Evolutionary conservation across 2,797 vertebrate genomes (phyloP).

Genomic region (Chaunax sp.): DNA sequence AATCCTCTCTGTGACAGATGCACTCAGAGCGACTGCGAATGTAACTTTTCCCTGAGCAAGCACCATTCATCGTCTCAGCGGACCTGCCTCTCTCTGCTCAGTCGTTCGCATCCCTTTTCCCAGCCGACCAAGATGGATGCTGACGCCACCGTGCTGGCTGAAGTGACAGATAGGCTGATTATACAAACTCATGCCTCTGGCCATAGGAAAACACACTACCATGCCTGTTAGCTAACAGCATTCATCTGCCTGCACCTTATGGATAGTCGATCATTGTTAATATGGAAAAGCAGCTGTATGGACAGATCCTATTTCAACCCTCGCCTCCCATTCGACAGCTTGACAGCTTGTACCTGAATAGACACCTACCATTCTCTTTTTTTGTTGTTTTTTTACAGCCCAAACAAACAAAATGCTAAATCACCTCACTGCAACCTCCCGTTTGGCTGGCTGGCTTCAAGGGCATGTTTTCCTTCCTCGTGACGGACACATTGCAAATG

Average conservation of each 20-base stretch:
- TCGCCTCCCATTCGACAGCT: conserved; percentile 29
- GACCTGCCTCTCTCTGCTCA: conserved; percentile 48
- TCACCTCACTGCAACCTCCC: conserved; percentile 55
- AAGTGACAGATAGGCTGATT: conserved; percentile 81
- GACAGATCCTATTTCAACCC: conserved; percentile 40
- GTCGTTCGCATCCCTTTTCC: conserved; percentile 45
- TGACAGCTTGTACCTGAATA: conserved; percentile 51
- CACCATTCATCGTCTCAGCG: conserved; percentile 58
- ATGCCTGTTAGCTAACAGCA: conserved; percentile 59
- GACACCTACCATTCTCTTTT: conserved; percentile 46
- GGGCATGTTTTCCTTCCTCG: conserved; percentile 66
- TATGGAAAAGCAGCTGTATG: conserved; percentile 26
- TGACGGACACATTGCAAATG: conserved; percentile 72
- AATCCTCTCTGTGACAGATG: conserved; percentile 52
- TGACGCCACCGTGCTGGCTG: conserved; percentile 55
- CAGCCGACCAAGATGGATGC: conserved; percentile 75
- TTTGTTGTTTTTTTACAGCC: conserved; percentile 29
- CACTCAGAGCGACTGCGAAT: conserved; percentile 52
- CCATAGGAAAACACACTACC: conserved; percentile 65
- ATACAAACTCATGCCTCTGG: conserved; percentile 72
- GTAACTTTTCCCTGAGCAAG: conserved; percentile 72
- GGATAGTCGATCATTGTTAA: conserved; percentile 47
- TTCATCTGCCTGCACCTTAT: conserved; percentile 66
- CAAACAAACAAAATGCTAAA: conserved; percentile 59
- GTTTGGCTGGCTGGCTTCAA: conserved; percentile 62